Base-by-base conservation (phyloP, 2,888 invertebrate species). In the Drosophila merina region DNA sequence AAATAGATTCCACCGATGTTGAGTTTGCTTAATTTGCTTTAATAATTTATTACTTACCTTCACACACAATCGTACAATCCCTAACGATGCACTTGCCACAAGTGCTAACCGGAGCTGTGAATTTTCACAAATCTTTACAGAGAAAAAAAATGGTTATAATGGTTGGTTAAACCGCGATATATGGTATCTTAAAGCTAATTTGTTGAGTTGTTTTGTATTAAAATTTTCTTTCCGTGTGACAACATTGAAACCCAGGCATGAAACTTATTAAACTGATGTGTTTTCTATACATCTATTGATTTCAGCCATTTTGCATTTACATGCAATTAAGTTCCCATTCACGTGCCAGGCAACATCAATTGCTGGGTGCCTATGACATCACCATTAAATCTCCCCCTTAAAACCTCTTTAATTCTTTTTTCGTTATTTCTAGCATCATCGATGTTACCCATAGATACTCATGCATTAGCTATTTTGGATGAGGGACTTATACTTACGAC, bases 261-360 rank as follows among this genome's bases (percentile, higher is more conserved):
- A 28, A 60, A 60, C 50, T 55, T 55, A 55, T 52, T 52, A 68
- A 52, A 42, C 52, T 38, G 28, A 68, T 33, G 33, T 36, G 25
- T 47, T 58, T 52, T 49, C 30, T 45, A 59, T 38, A 59, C 54
- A 8, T 10, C 42, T 47, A 49, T 47, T 55, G 45, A 60, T 45
- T 45, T 28, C 10, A 59, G 20, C 49, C 52, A 44, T 50, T 48
- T 70, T 60, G 60, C 72, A 63, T 71, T 71, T 59, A 56, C 47
- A 64, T 52, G 67, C 71, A 83, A 80, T 86, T 80, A 86, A 76
- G 69, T 78, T 62, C 66, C 69, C 70, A 78, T 78, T 80, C 80
- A 82, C 84, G 82, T 80, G 78, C 69, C 57, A 50, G 47, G 5
- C 38, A 54, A 58, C 48, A 52, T 48, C 57, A 54, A 44, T 33